Evolutionary conservation across 2,113 vertebrate species (phyloP).

Genomic region (Catharus fuscescens): DNA sequence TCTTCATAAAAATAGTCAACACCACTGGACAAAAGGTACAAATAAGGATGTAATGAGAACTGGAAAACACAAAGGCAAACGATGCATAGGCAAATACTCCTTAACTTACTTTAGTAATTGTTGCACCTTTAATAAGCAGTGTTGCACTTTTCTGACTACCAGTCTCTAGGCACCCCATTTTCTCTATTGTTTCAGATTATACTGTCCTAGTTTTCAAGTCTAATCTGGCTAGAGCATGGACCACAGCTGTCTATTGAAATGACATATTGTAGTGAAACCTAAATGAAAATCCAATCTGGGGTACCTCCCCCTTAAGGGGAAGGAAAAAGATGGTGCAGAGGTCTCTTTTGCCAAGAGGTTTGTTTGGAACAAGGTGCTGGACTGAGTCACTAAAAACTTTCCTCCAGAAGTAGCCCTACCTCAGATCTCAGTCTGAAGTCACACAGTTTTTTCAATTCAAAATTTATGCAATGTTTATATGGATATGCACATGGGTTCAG

Average conservation of each 20-base stretch:
- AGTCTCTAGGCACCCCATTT: not conserved
- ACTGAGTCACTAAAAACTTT: not conserved
- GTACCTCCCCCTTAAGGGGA: not conserved
- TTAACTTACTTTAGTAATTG: not conserved
- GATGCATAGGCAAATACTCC: constrained; percentile 33
- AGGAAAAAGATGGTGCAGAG: not conserved
- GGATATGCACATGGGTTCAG: not conserved
- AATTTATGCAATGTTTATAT: not conserved
- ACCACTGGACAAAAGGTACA: constrained; percentile 8
- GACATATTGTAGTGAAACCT: not conserved
- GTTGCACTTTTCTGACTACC: not conserved
- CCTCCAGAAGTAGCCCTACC: not conserved
- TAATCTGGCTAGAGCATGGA: not conserved
- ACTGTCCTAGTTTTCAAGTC: not conserved
- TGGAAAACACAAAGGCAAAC: constrained; percentile 46
- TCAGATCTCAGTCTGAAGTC: not conserved
- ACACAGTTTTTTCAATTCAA: not conserved
- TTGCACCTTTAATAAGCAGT: not conserved
- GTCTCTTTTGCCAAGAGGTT: not conserved
- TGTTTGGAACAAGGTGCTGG: not conserved
- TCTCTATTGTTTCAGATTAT: not conserved
- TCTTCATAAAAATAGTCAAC: constrained; percentile 38
- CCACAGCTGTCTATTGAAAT: not conserved
- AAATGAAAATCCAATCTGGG: not conserved
- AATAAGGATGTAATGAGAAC: constrained; percentile 7